These are phyloP conservation scores for Torymus texanus DNA, from an alignment of 2,888 invertebrate genomes.

Conservation along the genomic window DNA sequence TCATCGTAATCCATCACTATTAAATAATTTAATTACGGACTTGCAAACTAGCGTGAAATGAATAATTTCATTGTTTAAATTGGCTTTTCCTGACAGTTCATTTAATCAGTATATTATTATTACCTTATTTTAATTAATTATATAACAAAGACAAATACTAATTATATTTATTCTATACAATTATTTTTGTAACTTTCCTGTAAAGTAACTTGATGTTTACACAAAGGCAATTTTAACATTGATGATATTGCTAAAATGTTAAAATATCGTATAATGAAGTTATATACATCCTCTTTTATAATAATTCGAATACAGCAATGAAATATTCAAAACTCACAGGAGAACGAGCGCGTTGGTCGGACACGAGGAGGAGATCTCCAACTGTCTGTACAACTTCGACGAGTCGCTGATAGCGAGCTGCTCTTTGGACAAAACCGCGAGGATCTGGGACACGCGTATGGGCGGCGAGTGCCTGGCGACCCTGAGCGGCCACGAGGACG, in stretches of 20 bases:
- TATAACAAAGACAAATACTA: not conserved
- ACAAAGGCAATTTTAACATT: no score
- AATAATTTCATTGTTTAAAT: not conserved
- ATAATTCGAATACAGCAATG: no score
- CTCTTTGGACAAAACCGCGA: constrained; percentile 83
- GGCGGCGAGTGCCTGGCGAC: constrained; percentile 76
- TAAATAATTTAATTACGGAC: not conserved
- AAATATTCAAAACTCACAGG: constrained; percentile 69
- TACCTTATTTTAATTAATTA: not conserved
- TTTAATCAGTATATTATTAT: no score
- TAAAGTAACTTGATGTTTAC: no score
- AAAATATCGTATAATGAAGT: no score
- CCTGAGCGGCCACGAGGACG: constrained; percentile 80
- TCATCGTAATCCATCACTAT: constrained; percentile 6
- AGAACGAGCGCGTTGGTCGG: constrained; percentile 79
- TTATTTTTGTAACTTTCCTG: no score
- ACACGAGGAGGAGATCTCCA: constrained; percentile 82
- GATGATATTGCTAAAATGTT: no score
- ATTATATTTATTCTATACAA: not conserved
- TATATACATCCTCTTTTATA: no score
- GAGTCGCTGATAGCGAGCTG: constrained; percentile 82
- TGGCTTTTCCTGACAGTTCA: no score
- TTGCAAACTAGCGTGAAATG: not conserved
- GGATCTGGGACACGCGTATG: constrained; percentile 82
- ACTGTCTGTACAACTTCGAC: constrained; percentile 83